phyloP scores from a whole-genome alignment of 1,140 invertebrate species.

The Bombus confusus region DNA sequence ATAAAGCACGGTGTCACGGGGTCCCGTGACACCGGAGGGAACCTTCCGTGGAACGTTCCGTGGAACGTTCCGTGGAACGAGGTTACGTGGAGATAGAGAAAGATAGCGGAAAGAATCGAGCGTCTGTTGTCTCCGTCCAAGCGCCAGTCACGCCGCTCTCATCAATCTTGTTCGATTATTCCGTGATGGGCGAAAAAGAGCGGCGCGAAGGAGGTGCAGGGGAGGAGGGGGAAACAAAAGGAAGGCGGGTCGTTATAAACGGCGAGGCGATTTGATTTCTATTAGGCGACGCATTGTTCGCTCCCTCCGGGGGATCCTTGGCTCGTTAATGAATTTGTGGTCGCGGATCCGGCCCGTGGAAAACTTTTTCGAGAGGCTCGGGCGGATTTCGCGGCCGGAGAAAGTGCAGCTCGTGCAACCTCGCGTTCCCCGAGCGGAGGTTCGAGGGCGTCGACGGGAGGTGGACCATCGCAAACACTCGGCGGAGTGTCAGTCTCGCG shows the following conservation, averaged over 20 bases:
- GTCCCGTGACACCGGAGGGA: too few species aligned
- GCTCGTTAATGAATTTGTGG: slow-evolving; percentile 62
- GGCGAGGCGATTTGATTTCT: slow-evolving; percentile 80
- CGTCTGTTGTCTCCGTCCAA: slow-evolving; percentile 42
- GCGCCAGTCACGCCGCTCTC: slow-evolving; percentile 80
- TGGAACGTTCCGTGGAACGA: too few species aligned
- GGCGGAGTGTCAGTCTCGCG: slow-evolving; percentile 51
- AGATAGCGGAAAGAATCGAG: neutral
- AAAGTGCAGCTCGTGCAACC: neutral
- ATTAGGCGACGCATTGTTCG: slow-evolving; percentile 79
- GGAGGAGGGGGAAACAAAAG: slow-evolving; percentile 47
- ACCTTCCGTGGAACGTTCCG: too few species aligned
- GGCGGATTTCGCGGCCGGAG: neutral
- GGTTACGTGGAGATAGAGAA: too few species aligned
- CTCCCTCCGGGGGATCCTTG: slow-evolving; percentile 59
- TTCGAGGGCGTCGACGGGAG: slow-evolving; percentile 80
- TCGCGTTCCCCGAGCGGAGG: neutral
- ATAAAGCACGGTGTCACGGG: too few species aligned
- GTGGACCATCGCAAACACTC: slow-evolving; percentile 80
- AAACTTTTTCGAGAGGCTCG: slow-evolving; percentile 38
- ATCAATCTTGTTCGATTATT: slow-evolving; percentile 84
- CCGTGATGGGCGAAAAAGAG: slow-evolving; percentile 80
- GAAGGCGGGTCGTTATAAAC: slow-evolving; percentile 74
- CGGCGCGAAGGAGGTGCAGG: slow-evolving; percentile 55
- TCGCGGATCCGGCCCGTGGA: slow-evolving; percentile 21